phyloP scores from a whole-genome alignment of 2,888 invertebrate genomes.

The Trichogramma dendrolimi region DNA sequence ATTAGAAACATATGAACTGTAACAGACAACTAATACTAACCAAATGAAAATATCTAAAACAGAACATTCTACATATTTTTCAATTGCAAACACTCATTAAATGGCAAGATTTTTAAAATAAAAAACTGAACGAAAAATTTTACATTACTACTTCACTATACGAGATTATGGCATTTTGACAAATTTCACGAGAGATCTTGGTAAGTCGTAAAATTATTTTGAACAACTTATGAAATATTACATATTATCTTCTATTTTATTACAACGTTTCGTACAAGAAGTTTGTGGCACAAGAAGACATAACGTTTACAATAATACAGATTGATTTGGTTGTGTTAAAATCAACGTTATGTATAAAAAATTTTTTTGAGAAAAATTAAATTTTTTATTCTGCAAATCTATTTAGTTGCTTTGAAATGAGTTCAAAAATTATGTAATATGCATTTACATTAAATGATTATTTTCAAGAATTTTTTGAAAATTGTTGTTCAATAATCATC shows the following conservation, averaged over 20 bases:
- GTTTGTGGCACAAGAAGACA: constrained; percentile 38
- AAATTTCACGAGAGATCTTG: constrained; percentile 27
- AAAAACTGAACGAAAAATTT: constrained; percentile 22
- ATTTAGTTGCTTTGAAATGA: constrained; percentile 6
- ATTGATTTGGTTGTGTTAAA: constrained; percentile 26
- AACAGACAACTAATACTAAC: constrained; percentile 14
- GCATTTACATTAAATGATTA: constrained; percentile 8
- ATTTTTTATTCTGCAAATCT: constrained; percentile 2
- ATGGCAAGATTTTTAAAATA: constrained; percentile 28
- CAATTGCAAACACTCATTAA: constrained; percentile 22
- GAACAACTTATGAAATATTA: constrained; percentile 30
- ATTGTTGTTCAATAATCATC: constrained; percentile 18
- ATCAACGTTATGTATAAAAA: constrained; percentile 25
- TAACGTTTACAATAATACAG: constrained; percentile 26
- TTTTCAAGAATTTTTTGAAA: not conserved
- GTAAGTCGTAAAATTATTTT: constrained; percentile 19
- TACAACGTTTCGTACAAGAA: constrained; percentile 33
- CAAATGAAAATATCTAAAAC: constrained; percentile 23
- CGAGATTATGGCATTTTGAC: constrained; percentile 25
- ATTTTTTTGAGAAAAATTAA: constrained; percentile 15
- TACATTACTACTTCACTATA: constrained; percentile 21
- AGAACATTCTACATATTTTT: constrained; percentile 21
- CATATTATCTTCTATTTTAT: constrained; percentile 29
- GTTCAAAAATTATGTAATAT: constrained; percentile 10
- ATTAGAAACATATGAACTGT: constrained; percentile 17